phyloP scores from a whole-genome alignment of 2,113 vertebrate species.

The Microcebus ravelobensis region DNA sequence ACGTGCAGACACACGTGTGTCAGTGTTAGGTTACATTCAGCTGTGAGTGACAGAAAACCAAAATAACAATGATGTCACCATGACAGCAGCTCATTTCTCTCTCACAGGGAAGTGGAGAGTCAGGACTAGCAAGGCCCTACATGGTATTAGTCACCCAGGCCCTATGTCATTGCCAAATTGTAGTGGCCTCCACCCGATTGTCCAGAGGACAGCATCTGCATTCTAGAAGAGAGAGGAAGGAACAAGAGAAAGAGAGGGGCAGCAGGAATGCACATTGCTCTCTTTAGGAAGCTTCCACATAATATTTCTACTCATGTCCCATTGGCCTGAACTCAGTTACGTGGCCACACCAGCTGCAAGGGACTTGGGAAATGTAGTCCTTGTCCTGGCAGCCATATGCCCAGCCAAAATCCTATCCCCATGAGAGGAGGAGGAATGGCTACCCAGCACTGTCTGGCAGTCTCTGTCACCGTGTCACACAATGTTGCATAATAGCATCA shows the following conservation, averaged over 20 bases:
- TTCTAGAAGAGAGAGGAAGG: background rate
- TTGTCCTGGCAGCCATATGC: background rate
- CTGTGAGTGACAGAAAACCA: background rate
- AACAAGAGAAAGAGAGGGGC: background rate
- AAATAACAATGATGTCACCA: background rate
- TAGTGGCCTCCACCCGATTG: background rate
- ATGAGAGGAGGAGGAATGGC: background rate
- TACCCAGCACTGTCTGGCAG: background rate
- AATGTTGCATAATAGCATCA: background rate
- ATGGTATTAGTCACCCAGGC: no score
- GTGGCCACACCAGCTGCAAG: background rate
- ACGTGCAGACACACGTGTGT: fast-evolving
- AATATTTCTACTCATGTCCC: background rate
- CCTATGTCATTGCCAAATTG: background rate
- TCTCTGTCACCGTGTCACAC: background rate
- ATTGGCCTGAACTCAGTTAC: background rate
- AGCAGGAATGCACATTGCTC: background rate
- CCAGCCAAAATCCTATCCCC: background rate
- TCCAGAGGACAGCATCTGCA: background rate
- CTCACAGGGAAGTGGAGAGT: background rate
- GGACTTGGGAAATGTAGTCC: slow-evolving; percentile 46
- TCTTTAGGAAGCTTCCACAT: background rate
- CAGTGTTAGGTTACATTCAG: background rate
- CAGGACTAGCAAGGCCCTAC: background rate
- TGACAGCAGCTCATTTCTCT: background rate